Conservation (phyloP, 2,797 vertebrate species). For the Sebastes kiyomatsui region DNA sequence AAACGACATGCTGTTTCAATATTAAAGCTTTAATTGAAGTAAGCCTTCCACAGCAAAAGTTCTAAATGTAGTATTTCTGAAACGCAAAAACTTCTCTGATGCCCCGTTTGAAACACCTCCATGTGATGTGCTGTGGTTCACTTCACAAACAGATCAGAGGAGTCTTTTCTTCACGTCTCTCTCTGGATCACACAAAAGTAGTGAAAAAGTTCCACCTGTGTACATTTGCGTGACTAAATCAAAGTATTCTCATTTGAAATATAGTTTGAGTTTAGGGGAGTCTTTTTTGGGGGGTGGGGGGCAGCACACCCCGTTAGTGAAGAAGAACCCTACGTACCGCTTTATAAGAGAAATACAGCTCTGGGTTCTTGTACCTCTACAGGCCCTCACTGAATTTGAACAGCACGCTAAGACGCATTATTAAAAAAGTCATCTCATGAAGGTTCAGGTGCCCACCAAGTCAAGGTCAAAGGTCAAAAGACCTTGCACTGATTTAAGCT, state of each 20-base stretch:
- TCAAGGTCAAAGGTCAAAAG: slow-evolving; percentile 71
- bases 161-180: neutral
- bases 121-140: neutral
- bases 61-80: neutral
- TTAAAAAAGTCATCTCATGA: neutral
- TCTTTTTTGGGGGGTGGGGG: neutral
- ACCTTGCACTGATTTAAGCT: slow-evolving; percentile 90
- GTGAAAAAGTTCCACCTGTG: neutral
- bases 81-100: neutral
- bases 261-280: neutral
- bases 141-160: neutral
- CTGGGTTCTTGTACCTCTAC: neutral
- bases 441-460: neutral
- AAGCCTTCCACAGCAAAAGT: neutral
- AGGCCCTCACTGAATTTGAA: slow-evolving; percentile 36
- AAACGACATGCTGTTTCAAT: neutral
- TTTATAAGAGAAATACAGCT: neutral
- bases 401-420: neutral
- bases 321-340: neutral
- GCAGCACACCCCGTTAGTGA: slow-evolving; percentile 3
- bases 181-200: neutral
- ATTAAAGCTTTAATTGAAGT: neutral
- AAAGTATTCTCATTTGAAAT: slow-evolving; percentile 10
- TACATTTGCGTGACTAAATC: neutral
- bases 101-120: neutral